These are phyloP conservation scores for Galaxea fascicularis DNA, from an alignment of 92 coral and sea anemone species.

Conservation along the genomic window DNA sequence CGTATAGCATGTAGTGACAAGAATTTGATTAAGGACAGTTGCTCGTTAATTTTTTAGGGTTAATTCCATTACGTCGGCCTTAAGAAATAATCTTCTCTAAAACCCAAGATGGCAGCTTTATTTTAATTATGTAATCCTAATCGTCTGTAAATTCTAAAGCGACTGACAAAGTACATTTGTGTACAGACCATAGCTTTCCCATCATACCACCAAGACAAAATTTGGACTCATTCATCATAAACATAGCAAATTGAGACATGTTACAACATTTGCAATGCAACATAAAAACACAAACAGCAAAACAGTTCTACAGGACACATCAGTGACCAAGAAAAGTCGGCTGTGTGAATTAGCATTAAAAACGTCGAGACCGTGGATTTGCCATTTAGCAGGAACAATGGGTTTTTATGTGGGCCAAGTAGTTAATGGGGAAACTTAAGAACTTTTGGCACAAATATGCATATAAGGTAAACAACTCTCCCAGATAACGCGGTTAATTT, in stretches of 20 bases:
- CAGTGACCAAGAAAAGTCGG: not conserved
- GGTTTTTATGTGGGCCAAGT: not conserved
- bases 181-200: not conserved
- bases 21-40: not conserved
- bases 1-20: not conserved
- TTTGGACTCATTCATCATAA: not conserved
- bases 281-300: not conserved
- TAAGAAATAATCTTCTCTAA: not conserved
- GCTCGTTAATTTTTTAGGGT: too few species aligned
- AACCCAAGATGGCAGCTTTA: not conserved
- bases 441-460: not conserved
- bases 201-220: not conserved
- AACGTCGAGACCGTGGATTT: slow-evolving; percentile 38
- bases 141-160: not conserved
- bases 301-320: too few species aligned
- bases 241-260: not conserved
- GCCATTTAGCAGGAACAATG: not conserved
- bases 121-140: not conserved
- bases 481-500: not conserved
- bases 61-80: not conserved
- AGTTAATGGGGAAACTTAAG: not conserved
- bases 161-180: not conserved
- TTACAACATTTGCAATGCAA: not conserved
- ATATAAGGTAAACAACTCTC: not conserved
- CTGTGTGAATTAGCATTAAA: not conserved